Evolutionary conservation across 2,888 invertebrate genomes (phyloP).

Genomic region (Teleiodes luculella): DNA sequence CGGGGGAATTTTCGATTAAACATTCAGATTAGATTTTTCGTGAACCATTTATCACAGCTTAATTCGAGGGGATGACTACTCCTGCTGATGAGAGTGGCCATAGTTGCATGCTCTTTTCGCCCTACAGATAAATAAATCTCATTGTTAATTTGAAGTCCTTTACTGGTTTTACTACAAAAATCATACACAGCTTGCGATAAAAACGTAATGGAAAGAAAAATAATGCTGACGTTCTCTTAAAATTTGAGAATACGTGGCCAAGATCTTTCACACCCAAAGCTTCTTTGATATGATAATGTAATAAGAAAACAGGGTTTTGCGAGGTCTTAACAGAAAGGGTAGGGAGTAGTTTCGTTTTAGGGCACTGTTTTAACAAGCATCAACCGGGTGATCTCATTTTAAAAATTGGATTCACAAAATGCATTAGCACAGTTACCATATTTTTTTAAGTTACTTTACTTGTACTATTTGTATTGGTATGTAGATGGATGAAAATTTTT

Average conservation of each 20-base stretch:
- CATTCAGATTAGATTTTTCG: conserved; percentile 78
- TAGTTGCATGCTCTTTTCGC: conserved; percentile 20
- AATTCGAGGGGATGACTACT: conserved; percentile 64
- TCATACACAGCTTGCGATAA: background rate
- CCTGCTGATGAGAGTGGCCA: conserved; percentile 50
- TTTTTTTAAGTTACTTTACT: no score
- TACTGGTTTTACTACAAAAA: background rate
- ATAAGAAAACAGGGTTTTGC: conserved; percentile 35
- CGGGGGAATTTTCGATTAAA: conserved; percentile 76
- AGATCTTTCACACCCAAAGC: conserved; percentile 51
- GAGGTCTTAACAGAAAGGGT: background rate
- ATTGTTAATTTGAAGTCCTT: background rate
- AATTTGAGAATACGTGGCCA: conserved; percentile 13
- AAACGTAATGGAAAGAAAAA: background rate
- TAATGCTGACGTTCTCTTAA: background rate
- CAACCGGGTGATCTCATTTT: no score
- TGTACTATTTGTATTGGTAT: no score
- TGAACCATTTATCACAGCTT: conserved; percentile 75
- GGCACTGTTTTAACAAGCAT: background rate
- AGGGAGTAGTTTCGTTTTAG: background rate
- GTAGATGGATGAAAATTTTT: no score
- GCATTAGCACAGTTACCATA: no score
- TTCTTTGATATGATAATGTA: conserved; percentile 74
- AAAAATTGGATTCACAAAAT: no score
- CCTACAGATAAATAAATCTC: background rate